Conservation (phyloP, 2,797 vertebrate species). For the Crax fasciolata region DNA sequence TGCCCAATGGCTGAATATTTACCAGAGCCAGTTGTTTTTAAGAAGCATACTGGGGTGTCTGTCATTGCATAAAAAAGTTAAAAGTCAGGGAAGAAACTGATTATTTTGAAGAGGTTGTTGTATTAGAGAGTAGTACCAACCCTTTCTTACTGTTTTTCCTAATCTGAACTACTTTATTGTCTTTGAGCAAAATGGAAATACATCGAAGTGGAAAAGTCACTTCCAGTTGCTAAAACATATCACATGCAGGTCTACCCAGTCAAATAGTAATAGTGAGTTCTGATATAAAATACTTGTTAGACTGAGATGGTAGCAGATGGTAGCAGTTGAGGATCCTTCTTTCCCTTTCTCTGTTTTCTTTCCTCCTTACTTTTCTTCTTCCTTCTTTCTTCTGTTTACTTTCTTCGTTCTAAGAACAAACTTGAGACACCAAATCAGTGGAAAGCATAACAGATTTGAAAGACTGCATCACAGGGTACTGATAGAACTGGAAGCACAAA, state of each 20-base stretch:
- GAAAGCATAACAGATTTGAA: neutral
- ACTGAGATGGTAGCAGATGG: neutral
- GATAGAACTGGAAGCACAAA: neutral
- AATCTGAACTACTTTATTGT: neutral
- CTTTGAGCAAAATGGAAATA: constrained; percentile 40
- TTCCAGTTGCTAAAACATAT: constrained; percentile 5
- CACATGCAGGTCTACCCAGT: neutral
- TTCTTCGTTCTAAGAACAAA: neutral
- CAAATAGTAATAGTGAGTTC: neutral
- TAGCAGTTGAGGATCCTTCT: neutral
- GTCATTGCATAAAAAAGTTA: neutral
- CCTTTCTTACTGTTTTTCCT: neutral
- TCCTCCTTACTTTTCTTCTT: too few relatives aligned
- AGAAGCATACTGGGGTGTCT: neutral
- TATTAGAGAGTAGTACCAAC: neutral
- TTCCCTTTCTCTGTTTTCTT: neutral
- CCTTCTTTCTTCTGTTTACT: neutral
- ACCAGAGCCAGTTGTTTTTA: neutral
- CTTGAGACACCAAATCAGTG: neutral
- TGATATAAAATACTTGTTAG: neutral
- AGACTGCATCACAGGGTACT: neutral
- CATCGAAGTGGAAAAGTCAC: neutral
- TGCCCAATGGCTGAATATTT: constrained; percentile 5
- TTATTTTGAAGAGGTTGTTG: neutral
- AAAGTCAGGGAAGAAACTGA: neutral